Evolutionary conservation across 53 echinoderm and acorn worm genomes (phyloP).

Genomic region (Temnopleurus reevesii): DNA sequence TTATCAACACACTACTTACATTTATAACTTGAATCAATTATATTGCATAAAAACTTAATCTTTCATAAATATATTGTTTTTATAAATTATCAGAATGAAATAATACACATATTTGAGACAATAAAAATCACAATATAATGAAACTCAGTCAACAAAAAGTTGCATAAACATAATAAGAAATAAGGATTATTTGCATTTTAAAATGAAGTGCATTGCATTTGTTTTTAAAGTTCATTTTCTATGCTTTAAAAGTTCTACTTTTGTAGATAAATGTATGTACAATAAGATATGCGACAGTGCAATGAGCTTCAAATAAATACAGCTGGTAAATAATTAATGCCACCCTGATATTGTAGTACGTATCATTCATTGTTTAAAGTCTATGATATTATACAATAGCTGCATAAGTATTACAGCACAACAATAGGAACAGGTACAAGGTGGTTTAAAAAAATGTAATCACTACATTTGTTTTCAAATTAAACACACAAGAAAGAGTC

Average conservation of each 20-base stretch:
- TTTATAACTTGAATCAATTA: slow-evolving; percentile 39
- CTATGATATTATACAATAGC: not conserved
- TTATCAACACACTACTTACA: slow-evolving; percentile 26
- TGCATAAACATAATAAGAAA: slow-evolving; percentile 48
- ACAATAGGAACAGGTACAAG: slow-evolving; percentile 4
- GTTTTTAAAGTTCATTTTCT: not conserved
- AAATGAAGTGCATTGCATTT: not conserved
- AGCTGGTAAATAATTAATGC: not conserved
- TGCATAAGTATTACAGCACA: not conserved
- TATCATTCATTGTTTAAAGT: not conserved
- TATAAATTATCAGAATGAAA: slow-evolving; percentile 33
- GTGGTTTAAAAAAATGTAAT: not conserved
- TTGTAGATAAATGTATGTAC: not conserved
- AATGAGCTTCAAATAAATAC: not conserved
- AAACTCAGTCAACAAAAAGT: not conserved
- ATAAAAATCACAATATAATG: not conserved
- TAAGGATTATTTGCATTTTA: not conserved
- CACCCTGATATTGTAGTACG: slow-evolving; percentile 30
- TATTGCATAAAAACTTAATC: slow-evolving; percentile 33
- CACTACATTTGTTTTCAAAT: not conserved
- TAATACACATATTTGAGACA: not conserved
- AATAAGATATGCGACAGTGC: not conserved
- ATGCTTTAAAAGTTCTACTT: not conserved
- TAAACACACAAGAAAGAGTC: not conserved
- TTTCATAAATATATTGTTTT: slow-evolving; percentile 33